phyloP scores from a whole-genome alignment of 2,797 vertebrate genomes.

The Paedocypris micromegethes region DNA sequence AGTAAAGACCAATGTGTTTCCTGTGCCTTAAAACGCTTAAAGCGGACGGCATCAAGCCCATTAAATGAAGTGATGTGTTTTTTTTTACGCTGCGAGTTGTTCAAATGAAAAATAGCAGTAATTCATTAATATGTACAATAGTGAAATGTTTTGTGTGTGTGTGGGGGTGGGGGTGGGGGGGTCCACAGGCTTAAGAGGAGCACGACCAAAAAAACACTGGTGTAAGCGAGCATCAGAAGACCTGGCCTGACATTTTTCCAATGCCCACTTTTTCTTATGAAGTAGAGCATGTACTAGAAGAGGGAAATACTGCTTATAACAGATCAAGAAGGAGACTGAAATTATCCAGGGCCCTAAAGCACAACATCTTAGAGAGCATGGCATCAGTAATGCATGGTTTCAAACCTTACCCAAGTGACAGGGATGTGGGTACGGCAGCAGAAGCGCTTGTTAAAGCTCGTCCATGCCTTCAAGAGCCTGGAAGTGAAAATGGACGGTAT shows the following conservation, averaged over 20 bases:
- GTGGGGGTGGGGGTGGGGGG: too few relatives aligned
- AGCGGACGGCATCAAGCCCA: too few relatives aligned
- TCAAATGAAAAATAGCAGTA: too few relatives aligned
- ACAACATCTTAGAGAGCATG: constrained; percentile 10
- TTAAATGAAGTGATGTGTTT: too few relatives aligned
- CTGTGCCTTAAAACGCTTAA: too few relatives aligned
- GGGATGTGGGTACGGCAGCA: constrained; percentile 21
- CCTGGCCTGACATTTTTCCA: constrained; percentile 1
- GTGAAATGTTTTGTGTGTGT: too few relatives aligned
- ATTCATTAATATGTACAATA: too few relatives aligned
- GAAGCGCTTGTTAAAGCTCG: constrained; percentile 27
- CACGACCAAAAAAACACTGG: too few relatives aligned
- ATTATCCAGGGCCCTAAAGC: constrained; percentile 10
- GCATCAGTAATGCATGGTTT: background rate
- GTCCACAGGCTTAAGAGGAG: too few relatives aligned
- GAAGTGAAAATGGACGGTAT: constrained; percentile 31
- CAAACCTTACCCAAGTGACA: constrained; percentile 22
- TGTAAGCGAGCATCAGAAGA: constrained; percentile 6
- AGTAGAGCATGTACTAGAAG: constrained; percentile 11
- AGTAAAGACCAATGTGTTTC: too few relatives aligned
- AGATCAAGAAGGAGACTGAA: constrained; percentile 6
- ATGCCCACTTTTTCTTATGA: constrained; percentile 19
- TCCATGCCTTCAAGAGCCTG: constrained; percentile 26
- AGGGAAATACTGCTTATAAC: constrained; percentile 1
- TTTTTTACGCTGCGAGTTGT: too few relatives aligned